phyloP scores from a whole-genome alignment of 2,797 vertebrate genomes.

The Valencia hispanica region DNA sequence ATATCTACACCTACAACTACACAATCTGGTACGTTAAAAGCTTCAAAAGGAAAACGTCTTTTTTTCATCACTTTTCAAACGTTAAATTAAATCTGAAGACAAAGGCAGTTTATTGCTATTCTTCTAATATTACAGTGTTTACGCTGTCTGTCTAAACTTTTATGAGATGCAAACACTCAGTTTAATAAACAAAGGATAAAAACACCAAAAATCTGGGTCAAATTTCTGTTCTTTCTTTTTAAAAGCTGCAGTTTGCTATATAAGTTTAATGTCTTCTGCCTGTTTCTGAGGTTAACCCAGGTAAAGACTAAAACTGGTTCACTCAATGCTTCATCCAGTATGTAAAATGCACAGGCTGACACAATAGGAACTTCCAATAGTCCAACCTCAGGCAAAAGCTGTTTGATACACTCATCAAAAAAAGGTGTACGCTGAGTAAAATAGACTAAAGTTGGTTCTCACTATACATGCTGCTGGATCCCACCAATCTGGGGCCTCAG shows the following conservation, averaged over 20 bases:
- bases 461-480: conserved; percentile 6
- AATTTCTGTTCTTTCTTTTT: conserved; percentile 14
- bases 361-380: conserved; percentile 28
- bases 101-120: neutral
- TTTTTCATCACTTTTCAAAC: neutral
- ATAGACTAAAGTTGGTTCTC: conserved; percentile 15
- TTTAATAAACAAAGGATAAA: conserved; percentile 4
- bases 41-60: neutral
- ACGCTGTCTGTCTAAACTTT: neutral
- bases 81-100: neutral
- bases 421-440: conserved; percentile 13
- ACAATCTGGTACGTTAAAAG: too few relatives aligned
- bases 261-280: neutral
- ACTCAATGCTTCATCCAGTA: conserved; percentile 69
- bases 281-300: conserved; percentile 43
- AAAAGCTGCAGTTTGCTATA: conserved; percentile 9
- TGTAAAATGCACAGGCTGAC: conserved; percentile 67
- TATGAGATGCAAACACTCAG: neutral
- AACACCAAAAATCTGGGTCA: neutral
- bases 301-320: conserved; percentile 38
- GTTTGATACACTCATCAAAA: conserved; percentile 45
- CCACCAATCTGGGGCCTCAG: conserved; percentile 9
- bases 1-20: too few relatives aligned
- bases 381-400: conserved; percentile 54
- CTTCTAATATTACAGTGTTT: neutral